Evolutionary conservation across 2,888 invertebrate species (phyloP).

Genomic region (Tinea semifulvella): DNA sequence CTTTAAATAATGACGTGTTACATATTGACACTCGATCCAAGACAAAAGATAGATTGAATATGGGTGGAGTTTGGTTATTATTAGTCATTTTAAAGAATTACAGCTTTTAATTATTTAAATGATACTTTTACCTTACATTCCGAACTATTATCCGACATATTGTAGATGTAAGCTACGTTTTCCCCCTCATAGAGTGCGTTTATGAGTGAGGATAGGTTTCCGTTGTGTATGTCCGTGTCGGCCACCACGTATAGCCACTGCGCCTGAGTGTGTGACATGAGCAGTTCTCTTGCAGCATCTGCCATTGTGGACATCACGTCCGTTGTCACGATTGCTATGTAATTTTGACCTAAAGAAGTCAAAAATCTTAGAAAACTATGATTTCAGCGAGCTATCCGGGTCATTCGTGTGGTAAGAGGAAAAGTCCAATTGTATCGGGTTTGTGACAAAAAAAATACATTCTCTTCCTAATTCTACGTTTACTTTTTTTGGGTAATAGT

Average conservation of each 20-base stretch:
- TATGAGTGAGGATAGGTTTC: slow-evolving; percentile 64
- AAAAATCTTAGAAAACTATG: too few species aligned
- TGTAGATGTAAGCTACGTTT: slow-evolving; percentile 81
- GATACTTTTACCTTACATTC: slow-evolving; percentile 69
- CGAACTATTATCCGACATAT: slow-evolving; percentile 61
- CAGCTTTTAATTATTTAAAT: neutral
- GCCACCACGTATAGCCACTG: slow-evolving; percentile 86
- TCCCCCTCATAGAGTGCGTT: slow-evolving; percentile 77
- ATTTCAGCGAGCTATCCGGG: too few species aligned
- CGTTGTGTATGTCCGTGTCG: slow-evolving; percentile 58
- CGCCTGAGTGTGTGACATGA: slow-evolving; percentile 74
- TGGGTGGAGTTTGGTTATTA: too few species aligned
- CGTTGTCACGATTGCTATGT: slow-evolving; percentile 70
- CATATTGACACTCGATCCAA: too few species aligned
- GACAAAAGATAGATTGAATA: too few species aligned
- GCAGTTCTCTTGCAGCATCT: slow-evolving; percentile 71
- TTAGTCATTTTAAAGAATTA: neutral
- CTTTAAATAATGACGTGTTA: too few species aligned
- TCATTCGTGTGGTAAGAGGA: too few species aligned
- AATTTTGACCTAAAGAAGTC: slow-evolving; percentile 63
- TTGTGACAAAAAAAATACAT: too few species aligned
- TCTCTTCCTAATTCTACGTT: too few species aligned
- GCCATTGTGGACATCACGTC: slow-evolving; percentile 71
- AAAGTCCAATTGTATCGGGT: too few species aligned
- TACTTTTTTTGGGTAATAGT: too few species aligned